Conservation (phyloP, 1,140 invertebrate genomes). For the Psix sp. region DNA sequence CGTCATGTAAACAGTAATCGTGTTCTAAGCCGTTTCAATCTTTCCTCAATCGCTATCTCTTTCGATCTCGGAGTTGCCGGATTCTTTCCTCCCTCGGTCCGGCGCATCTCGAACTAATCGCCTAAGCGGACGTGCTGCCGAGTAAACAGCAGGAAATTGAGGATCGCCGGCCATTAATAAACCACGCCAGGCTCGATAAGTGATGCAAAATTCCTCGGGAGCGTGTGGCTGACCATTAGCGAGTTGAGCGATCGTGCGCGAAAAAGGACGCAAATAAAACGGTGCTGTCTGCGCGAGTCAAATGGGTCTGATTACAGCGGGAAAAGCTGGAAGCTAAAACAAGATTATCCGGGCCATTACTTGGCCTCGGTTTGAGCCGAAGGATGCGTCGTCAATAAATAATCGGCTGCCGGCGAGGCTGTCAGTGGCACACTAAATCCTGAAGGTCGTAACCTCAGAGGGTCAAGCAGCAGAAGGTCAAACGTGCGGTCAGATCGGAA, state of each 20-base stretch:
- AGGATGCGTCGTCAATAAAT: constrained; percentile 39
- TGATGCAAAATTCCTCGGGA: background rate
- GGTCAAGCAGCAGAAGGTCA: too few species aligned
- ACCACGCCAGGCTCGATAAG: constrained; percentile 57
- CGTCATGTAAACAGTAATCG: constrained; percentile 41
- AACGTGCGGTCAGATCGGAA: constrained; percentile 19
- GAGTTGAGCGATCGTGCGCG: constrained; percentile 17
- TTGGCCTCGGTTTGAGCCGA: constrained; percentile 32
- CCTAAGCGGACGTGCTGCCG: constrained; percentile 47
- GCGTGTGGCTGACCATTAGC: constrained; percentile 23
- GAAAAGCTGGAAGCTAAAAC: constrained; percentile 43
- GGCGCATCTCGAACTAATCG: constrained; percentile 50
- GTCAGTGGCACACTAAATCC: too few species aligned
- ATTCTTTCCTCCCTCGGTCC: constrained; percentile 4
- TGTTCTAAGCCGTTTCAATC: constrained; percentile 33
- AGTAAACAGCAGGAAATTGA: constrained; percentile 62
- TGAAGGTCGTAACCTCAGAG: too few species aligned
- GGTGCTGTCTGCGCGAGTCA: constrained; percentile 20
- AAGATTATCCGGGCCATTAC: constrained; percentile 45
- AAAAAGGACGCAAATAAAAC: constrained; percentile 12
- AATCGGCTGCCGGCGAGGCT: constrained; percentile 4
- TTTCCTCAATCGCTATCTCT: constrained; percentile 32
- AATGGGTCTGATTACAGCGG: constrained; percentile 48
- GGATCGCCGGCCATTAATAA: constrained; percentile 61
- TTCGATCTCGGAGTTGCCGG: constrained; percentile 6